phyloP scores from a whole-genome alignment of 2,797 vertebrate genomes.

The Oreortyx pictus region DNA sequence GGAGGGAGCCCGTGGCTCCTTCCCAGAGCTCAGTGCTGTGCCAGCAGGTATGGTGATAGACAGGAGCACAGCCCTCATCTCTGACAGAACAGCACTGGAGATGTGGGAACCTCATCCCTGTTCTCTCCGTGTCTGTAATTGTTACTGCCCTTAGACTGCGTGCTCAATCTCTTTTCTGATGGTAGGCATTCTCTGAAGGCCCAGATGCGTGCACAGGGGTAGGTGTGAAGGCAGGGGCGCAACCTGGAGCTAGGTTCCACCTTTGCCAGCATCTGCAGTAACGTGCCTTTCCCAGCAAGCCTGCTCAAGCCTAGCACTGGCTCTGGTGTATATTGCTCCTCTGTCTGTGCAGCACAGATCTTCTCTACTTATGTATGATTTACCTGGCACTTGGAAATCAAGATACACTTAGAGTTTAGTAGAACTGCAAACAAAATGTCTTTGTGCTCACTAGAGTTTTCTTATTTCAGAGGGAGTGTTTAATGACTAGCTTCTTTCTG shows the following conservation, averaged over 20 bases:
- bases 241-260: background rate
- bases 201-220: background rate
- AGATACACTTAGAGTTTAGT: background rate
- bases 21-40: background rate
- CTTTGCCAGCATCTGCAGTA: background rate
- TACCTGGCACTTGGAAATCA: background rate
- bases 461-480: background rate
- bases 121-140: background rate
- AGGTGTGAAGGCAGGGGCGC: background rate
- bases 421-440: background rate
- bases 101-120: fast-evolving
- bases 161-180: background rate
- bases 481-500: background rate
- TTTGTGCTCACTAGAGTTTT: background rate
- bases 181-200: background rate
- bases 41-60: background rate
- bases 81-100: background rate
- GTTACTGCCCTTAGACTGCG: background rate
- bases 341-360: background rate
- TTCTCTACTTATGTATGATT: background rate
- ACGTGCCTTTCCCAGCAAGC: background rate
- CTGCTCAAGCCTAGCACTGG: fast-evolving
- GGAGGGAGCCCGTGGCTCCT: background rate
- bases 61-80: background rate
- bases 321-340: background rate